These are phyloP conservation scores for Antechinus stuartii DNA, from an alignment of 2,113 vertebrate species.

Conservation along the genomic window DNA sequence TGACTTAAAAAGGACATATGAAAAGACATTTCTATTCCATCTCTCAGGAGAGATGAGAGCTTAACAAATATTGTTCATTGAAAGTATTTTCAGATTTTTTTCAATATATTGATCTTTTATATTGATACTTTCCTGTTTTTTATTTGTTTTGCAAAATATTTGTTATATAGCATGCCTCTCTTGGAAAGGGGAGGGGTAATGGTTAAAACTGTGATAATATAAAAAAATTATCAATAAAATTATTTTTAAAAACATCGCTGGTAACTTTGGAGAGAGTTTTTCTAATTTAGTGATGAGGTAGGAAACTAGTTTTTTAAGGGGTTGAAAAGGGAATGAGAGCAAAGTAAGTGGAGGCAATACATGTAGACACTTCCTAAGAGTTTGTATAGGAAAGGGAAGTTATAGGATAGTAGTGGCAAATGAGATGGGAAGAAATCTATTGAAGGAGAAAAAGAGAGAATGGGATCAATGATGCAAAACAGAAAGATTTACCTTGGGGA, in stretches of 20 bases:
- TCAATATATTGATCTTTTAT: neutral
- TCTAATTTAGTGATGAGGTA: neutral
- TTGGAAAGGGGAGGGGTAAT: neutral
- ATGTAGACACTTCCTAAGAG: neutral
- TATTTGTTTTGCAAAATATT: neutral
- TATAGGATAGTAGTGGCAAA: neutral
- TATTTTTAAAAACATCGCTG: neutral
- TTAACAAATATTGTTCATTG: neutral
- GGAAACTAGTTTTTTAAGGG: too few species aligned
- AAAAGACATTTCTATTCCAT: neutral
- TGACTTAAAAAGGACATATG: too few species aligned
- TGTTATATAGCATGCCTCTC: neutral
- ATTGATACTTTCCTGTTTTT: neutral
- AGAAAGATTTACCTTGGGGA: neutral
- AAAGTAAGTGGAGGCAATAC: neutral
- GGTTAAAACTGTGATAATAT: neutral
- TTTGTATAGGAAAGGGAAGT: neutral
- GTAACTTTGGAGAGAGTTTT: neutral
- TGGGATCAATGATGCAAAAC: neutral
- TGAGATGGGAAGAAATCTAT: neutral
- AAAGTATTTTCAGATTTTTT: neutral
- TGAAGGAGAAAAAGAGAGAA: neutral
- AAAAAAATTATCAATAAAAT: neutral
- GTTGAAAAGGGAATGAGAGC: neutral
- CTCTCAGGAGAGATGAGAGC: neutral